Conservation (phyloP, 2,888 invertebrate species). For the Thelaira solivaga region DNA sequence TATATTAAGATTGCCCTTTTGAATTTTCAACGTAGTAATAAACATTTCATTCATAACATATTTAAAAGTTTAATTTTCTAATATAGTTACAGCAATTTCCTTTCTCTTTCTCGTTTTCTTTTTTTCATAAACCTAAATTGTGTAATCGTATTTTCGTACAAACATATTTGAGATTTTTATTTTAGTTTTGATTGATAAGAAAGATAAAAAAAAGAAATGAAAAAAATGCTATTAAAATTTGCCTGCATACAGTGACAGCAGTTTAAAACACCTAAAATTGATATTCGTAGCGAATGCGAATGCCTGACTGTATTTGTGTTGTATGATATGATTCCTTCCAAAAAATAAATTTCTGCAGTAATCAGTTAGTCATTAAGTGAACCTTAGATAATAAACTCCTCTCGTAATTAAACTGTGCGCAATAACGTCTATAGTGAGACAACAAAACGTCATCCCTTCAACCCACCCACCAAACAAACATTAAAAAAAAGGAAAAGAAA, state of each 20-base stretch:
- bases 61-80: not conserved
- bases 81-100: too few species aligned
- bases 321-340: conserved; percentile 20
- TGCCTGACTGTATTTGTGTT: conserved; percentile 29
- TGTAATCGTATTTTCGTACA: not conserved
- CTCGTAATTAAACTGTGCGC: not conserved
- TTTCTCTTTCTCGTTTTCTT: not conserved
- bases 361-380: conserved; percentile 43
- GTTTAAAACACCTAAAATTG: not conserved
- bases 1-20: too few species aligned
- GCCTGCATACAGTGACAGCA: conserved; percentile 28
- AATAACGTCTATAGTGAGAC: not conserved
- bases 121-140: not conserved
- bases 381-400: conserved; percentile 45
- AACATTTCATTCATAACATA: not conserved
- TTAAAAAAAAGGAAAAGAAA: conserved; percentile 1
- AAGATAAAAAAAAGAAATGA: conserved; percentile 40
- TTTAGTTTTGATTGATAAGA: conserved; percentile 39
- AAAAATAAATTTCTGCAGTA: conserved; percentile 47
- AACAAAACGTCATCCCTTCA: conserved; percentile 20
- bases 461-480: too few species aligned
- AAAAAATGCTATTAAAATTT: conserved; percentile 14
- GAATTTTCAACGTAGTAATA: not conserved
- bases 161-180: not conserved
- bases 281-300: not conserved